These are phyloP conservation scores for Conus ventricosus DNA, from an alignment of 1,140 invertebrate species.

Conservation along the genomic window DNA sequence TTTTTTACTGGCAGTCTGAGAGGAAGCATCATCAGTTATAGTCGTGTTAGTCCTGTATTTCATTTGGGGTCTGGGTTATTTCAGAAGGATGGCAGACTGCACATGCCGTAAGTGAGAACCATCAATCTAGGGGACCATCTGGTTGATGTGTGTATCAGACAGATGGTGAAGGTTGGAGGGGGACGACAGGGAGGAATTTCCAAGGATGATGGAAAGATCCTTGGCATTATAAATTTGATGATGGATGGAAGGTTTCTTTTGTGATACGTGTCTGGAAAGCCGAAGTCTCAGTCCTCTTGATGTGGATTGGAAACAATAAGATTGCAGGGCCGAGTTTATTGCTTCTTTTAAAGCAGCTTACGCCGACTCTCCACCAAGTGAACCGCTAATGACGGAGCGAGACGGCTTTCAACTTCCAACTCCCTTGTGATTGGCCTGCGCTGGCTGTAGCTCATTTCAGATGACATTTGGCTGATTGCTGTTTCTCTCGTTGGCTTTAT, in stretches of 20 bases:
- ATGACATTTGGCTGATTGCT: background rate
- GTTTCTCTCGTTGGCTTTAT: background rate
- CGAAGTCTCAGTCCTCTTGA: background rate
- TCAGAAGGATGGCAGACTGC: no score
- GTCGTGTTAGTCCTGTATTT: no score
- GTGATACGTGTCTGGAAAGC: no score
- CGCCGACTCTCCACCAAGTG: background rate
- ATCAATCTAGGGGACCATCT: no score
- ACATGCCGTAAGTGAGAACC: no score
- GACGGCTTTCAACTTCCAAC: background rate
- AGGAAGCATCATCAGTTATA: no score
- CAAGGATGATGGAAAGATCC: no score
- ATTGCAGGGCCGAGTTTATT: background rate
- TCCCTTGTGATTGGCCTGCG: background rate
- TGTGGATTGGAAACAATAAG: background rate
- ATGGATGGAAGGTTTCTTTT: no score
- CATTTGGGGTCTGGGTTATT: no score
- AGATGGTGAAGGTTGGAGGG: background rate
- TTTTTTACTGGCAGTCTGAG: no score
- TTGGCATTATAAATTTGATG: no score
- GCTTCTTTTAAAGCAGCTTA: background rate
- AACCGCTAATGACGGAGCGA: background rate
- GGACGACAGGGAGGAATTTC: background rate
- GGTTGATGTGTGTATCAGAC: no score
- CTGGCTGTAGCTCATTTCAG: background rate